A percentile compares a stretch with the other conserved stretches of the same genome.
Conservation (phyloP, 2,797 vertebrate genomes). For the Borostomias antarcticus region DNA sequence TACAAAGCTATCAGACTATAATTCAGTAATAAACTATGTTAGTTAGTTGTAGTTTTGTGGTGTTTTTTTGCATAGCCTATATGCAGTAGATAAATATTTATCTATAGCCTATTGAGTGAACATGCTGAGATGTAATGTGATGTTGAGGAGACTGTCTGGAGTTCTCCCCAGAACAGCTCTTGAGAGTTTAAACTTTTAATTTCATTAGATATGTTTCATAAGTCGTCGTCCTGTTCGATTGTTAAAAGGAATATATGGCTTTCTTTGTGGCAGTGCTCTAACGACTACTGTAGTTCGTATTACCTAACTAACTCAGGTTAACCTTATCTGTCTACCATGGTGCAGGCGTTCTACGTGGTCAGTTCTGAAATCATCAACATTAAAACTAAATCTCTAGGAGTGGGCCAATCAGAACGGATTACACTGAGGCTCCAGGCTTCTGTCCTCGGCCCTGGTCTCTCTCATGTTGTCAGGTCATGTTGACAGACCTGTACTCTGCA, state of each 20-base stretch:
- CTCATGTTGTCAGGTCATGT: not conserved
- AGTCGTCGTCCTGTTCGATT: not conserved
- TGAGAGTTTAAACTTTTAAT: too few species aligned
- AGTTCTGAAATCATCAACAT: not conserved
- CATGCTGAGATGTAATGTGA: not conserved
- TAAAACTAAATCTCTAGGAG: not conserved
- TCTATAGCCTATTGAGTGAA: not conserved
- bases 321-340: not conserved
- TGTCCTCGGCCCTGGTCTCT: not conserved
- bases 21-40: not conserved
- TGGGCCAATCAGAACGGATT: not conserved
- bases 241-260: constrained; percentile 2
- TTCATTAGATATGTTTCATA: not conserved
- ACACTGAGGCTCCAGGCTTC: not conserved
- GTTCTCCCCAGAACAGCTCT: too few species aligned
- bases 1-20: not conserved
- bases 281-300: constrained; percentile 9
- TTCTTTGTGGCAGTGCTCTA: constrained; percentile 38
- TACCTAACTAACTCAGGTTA: not conserved
- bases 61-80: not conserved
- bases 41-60: not conserved
- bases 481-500: constrained; percentile 12
- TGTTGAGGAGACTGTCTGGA: not conserved
- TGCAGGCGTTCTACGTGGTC: not conserved
- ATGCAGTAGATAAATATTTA: not conserved